phyloP scores from a whole-genome alignment of 2,113 vertebrate species.

The Neodon shergylaensis region DNA sequence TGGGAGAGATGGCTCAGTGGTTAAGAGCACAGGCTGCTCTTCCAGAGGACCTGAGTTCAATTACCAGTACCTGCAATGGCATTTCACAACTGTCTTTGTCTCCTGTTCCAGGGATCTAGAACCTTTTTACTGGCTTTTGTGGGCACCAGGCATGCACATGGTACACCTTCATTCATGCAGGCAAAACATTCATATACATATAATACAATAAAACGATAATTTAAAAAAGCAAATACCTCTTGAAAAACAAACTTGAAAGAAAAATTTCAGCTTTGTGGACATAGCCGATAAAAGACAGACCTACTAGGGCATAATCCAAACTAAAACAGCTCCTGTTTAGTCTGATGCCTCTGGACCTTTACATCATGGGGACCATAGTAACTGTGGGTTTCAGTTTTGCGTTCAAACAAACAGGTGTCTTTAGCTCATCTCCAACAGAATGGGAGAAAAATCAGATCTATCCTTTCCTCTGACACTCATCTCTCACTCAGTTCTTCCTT shows the following conservation, averaged over 20 bases:
- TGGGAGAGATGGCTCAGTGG: neutral
- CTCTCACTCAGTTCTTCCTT: neutral
- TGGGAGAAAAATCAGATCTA: neutral
- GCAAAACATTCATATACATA: neutral
- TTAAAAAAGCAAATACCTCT: neutral
- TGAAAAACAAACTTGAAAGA: neutral
- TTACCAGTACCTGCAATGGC: neutral
- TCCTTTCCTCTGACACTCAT: neutral
- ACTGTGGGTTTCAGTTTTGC: neutral
- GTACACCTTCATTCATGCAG: neutral
- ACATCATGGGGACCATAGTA: neutral
- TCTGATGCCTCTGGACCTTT: neutral
- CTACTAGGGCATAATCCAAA: neutral
- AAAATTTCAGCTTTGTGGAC: constrained; percentile 4
- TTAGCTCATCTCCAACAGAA: neutral
- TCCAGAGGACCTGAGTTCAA: neutral
- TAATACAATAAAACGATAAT: neutral
- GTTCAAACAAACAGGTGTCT: neutral
- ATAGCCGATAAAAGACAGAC: neutral
- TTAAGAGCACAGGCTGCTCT: neutral
- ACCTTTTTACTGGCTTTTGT: neutral
- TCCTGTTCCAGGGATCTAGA: neutral
- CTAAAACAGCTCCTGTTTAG: neutral
- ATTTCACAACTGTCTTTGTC: neutral
- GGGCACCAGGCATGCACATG: neutral